Evolutionary conservation across 2,113 vertebrate species (phyloP).

Genomic region (Cardinalis cardinalis): DNA sequence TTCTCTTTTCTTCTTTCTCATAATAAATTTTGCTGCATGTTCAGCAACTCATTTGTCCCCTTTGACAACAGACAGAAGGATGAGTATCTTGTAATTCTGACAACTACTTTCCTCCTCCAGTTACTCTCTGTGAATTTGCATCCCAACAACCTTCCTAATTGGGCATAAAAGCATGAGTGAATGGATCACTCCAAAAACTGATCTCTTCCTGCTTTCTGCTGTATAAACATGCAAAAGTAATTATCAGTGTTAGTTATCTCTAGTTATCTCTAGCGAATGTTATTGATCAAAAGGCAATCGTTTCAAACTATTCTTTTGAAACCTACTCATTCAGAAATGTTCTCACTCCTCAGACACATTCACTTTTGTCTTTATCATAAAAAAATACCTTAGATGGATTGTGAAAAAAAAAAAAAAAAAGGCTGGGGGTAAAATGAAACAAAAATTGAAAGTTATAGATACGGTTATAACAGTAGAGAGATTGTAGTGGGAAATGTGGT

Average conservation of each 20-base stretch:
- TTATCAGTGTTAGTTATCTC: not conserved
- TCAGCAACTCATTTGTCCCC: not conserved
- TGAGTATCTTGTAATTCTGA: not conserved
- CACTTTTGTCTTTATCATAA: not conserved
- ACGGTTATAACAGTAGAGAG: not conserved
- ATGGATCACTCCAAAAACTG: not conserved
- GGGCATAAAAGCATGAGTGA: not conserved
- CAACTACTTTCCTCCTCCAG: not conserved
- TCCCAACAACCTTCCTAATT: not conserved
- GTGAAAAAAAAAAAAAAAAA: not conserved
- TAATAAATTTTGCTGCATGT: not conserved
- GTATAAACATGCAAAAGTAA: not conserved
- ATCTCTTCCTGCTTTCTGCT: not conserved
- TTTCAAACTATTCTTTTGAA: not conserved
- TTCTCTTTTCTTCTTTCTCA: not conserved
- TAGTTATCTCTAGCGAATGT: not conserved
- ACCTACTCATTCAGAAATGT: not conserved
- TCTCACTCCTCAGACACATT: not conserved
- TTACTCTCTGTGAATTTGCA: not conserved
- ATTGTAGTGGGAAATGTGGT: not conserved
- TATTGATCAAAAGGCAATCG: not conserved
- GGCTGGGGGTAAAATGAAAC: not conserved
- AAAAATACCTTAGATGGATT: not conserved
- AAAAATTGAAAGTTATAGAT: not conserved
- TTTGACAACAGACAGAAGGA: not conserved